A percentile compares a stretch with the other conserved stretches of the same genome.
These are phyloP conservation scores for Illadopsis cleaveri DNA, from an alignment of 2,113 vertebrate species.

Conservation along the genomic window DNA sequence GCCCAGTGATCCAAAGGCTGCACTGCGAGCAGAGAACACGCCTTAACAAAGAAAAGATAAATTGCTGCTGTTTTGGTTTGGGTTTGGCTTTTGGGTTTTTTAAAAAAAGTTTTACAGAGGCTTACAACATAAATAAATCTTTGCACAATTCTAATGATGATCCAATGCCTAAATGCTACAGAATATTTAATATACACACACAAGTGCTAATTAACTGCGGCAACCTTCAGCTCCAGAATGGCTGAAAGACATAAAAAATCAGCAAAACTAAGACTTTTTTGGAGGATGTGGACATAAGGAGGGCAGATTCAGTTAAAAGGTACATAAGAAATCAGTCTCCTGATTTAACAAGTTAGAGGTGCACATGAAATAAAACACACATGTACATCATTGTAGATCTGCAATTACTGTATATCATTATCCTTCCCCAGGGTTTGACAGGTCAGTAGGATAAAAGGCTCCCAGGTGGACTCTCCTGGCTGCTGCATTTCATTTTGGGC, in stretches of 20 bases:
- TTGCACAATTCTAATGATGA: not conserved
- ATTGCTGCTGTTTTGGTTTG: not conserved
- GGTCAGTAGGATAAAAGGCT: not conserved
- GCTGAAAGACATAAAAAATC: not conserved
- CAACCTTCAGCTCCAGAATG: not conserved
- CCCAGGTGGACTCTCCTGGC: not conserved
- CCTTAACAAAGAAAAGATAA: not conserved
- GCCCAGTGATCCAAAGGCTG: not conserved
- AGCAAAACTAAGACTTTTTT: not conserved
- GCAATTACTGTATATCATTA: not conserved
- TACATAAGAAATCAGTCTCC: not conserved
- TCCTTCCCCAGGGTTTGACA: not conserved
- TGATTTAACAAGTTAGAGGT: not conserved
- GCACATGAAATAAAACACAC: not conserved
- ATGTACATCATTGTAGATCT: not conserved
- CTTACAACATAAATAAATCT: not conserved
- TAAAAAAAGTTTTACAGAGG: not conserved
- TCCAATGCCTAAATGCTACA: not conserved
- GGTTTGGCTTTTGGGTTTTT: accelerated
- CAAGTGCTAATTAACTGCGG: not conserved
- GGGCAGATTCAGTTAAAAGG: not conserved
- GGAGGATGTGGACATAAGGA: not conserved
- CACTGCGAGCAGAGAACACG: not conserved
- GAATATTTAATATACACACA: not conserved
- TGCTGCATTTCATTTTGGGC: not conserved